Percentiles rank a stretch among this genome's conserved stretches.
Evolutionary conservation across 64 coral and sea anemone species (phyloP).

Genomic region (Montipora sp.): DNA sequence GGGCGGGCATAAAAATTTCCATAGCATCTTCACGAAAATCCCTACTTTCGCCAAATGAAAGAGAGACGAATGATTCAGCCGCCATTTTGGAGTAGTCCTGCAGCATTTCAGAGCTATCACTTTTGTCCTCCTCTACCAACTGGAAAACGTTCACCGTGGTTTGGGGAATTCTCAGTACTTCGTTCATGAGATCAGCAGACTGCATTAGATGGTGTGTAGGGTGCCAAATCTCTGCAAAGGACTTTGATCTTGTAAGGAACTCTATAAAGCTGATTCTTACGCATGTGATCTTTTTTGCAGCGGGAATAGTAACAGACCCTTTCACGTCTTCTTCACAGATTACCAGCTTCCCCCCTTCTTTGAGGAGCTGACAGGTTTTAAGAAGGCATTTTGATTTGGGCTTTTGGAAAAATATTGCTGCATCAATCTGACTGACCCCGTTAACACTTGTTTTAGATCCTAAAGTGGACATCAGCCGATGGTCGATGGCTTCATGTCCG

Average conservation of each 20-base stretch:
- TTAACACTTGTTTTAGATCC: not conserved
- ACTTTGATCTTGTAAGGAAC: slow-evolving; percentile 30
- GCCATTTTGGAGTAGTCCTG: not conserved
- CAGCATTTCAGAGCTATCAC: not conserved
- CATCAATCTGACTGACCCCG: not conserved
- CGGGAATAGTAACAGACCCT: slow-evolving; percentile 31
- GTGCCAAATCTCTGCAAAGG: slow-evolving; percentile 50
- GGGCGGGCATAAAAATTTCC: slow-evolving; percentile 15
- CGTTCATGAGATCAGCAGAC: slow-evolving; percentile 24
- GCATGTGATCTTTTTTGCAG: slow-evolving; percentile 56
- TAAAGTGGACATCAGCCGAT: not conserved
- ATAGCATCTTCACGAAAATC: not conserved
- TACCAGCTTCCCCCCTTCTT: slow-evolving; percentile 52
- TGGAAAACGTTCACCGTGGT: not conserved
- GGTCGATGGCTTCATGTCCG: slow-evolving; percentile 42
- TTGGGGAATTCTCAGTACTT: slow-evolving; percentile 36
- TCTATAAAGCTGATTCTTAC: slow-evolving; percentile 50
- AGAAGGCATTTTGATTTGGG: slow-evolving; percentile 53
- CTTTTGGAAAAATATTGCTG: slow-evolving; percentile 72
- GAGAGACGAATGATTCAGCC: slow-evolving; percentile 20
- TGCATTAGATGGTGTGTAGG: slow-evolving; percentile 38
- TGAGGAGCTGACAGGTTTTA: slow-evolving; percentile 65
- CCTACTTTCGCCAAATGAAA: slow-evolving; percentile 29
- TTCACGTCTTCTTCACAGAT: slow-evolving; percentile 32
- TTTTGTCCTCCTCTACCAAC: not conserved